phyloP scores from a whole-genome alignment of 2,888 invertebrate species.

The Caenorhabditis doughertyi region DNA sequence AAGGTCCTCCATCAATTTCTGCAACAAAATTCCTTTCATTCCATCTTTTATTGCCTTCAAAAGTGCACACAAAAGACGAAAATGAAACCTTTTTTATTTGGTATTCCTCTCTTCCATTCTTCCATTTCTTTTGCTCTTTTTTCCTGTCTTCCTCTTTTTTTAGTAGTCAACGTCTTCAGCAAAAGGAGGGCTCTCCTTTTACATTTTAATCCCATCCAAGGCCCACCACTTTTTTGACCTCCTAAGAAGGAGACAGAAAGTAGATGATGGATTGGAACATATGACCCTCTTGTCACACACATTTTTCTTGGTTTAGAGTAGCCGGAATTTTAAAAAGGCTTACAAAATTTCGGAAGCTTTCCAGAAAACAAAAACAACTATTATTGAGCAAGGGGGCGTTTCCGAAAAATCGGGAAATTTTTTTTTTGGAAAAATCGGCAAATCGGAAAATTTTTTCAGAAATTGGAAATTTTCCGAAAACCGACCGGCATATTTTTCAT shows the following conservation, averaged over 20 bases:
- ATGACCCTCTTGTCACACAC: background rate
- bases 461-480: no score
- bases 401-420: no score
- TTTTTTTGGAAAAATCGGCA: no score
- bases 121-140: background rate
- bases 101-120: constrained; percentile 1
- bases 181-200: background rate
- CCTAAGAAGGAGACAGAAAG: constrained; percentile 22
- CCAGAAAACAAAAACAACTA: background rate
- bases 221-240: constrained; percentile 19
- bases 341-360: background rate
- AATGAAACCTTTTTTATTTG: constrained; percentile 31
- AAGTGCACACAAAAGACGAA: constrained; percentile 2
- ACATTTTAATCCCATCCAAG: constrained; percentile 9
- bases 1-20: background rate
- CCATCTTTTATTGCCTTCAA: constrained; percentile 4
- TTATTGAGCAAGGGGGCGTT: no score
- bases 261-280: constrained; percentile 28
- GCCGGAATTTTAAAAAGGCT: no score
- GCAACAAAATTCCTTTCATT: background rate
- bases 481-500: no score
- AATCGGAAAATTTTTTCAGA: no score
- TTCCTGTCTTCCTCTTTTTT: background rate
- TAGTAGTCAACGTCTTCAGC: no score
- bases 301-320: background rate